These are phyloP conservation scores for Buathra laborator DNA, from an alignment of 2,888 invertebrate genomes.

Conservation along the genomic window DNA sequence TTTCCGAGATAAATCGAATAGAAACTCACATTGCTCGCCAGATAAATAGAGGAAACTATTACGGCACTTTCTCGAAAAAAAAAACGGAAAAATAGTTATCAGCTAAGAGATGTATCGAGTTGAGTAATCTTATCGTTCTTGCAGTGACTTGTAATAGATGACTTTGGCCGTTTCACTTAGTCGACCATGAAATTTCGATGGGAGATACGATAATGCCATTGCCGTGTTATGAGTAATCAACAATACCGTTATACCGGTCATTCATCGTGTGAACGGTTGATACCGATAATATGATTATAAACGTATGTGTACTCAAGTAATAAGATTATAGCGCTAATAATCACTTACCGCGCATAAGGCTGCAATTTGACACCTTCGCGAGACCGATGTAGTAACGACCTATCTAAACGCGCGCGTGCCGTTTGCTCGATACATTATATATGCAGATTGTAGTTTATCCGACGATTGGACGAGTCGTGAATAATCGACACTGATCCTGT, in stretches of 20 bases:
- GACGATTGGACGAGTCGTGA: background rate
- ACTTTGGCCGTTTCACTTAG: background rate
- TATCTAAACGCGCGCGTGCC: no score
- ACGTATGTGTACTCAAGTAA: background rate
- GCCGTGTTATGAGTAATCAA: conserved; percentile 13
- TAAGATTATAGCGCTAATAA: conserved; percentile 21
- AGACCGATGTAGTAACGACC: conserved; percentile 20
- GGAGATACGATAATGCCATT: background rate
- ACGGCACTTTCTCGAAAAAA: no score
- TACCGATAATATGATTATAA: conserved; percentile 8
- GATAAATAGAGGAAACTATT: no score
- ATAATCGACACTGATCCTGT: no score
- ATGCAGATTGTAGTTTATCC: conserved; percentile 44
- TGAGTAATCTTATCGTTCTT: background rate
- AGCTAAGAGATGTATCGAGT: no score
- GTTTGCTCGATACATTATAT: no score
- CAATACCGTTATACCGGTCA: conserved; percentile 18
- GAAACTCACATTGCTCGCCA: no score
- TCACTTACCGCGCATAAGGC: conserved; percentile 33
- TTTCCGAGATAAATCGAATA: background rate
- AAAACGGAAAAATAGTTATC: no score
- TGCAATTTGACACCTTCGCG: conserved; percentile 45
- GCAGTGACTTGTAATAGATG: background rate
- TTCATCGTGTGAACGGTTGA: conserved; percentile 19
- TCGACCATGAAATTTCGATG: conserved; percentile 40